phyloP scores from a whole-genome alignment of 2,888 invertebrate species.

The Drosophila kanekoi region DNA sequence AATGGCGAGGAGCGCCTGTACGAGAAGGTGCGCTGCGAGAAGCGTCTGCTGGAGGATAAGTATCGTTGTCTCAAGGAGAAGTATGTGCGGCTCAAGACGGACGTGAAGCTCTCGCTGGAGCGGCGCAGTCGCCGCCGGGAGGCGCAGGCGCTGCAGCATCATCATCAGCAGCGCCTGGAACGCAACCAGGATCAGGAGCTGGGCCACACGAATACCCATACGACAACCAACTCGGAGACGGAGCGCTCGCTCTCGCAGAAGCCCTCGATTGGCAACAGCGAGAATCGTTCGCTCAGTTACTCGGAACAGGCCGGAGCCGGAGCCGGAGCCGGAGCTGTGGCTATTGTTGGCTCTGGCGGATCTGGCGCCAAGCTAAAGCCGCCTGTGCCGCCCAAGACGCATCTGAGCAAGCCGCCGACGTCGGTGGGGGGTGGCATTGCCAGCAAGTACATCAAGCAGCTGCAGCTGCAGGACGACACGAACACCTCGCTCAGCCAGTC shows the following conservation, averaged over 20 bases:
- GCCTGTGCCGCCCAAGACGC: constrained; percentile 82
- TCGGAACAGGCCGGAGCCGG: constrained; percentile 70
- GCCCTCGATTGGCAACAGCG: constrained; percentile 86
- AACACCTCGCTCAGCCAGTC: constrained; percentile 84
- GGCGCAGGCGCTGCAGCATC: constrained; percentile 85
- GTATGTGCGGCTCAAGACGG: constrained; percentile 91
- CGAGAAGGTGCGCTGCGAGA: constrained; percentile 89
- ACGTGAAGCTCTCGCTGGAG: constrained; percentile 91
- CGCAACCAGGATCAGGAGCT: constrained; percentile 3
- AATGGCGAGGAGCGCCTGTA: constrained; percentile 86
- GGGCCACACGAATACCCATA: constrained; percentile 86
- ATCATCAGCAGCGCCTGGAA: constrained; percentile 67
- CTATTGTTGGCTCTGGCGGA: too few relatives aligned
- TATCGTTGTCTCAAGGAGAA: constrained; percentile 93
- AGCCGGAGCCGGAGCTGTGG: not conserved
- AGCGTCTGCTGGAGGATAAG: constrained; percentile 90
- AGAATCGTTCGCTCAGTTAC: constrained; percentile 81
- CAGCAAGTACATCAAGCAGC: constrained; percentile 84
- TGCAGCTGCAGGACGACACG: constrained; percentile 83
- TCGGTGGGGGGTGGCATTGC: constrained; percentile 76
- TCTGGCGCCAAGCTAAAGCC: constrained; percentile 62
- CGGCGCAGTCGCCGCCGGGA: constrained; percentile 89
- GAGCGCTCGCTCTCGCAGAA: constrained; percentile 91
- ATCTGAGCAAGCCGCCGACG: constrained; percentile 71
- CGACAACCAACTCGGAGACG: constrained; percentile 91